These are phyloP conservation scores for Petroica traversi DNA, from an alignment of 2,113 vertebrate genomes.

Conservation along the genomic window DNA sequence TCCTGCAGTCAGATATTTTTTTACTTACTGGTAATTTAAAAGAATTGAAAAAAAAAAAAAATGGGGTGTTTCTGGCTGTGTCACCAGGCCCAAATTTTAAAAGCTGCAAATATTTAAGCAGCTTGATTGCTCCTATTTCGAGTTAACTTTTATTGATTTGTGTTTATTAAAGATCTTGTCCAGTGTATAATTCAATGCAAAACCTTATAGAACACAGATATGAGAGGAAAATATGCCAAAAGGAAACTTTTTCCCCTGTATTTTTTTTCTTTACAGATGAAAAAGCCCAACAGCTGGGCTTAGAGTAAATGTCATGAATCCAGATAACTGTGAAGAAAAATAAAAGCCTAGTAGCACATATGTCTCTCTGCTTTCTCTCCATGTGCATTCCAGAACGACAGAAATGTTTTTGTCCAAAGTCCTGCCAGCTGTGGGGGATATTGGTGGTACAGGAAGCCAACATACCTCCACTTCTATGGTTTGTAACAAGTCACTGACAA, in stretches of 20 bases:
- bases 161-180: neutral
- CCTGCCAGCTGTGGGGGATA: neutral
- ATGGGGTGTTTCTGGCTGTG: neutral
- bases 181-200: neutral
- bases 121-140: neutral
- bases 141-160: neutral
- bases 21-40: neutral
- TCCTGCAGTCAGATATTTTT: neutral
- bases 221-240: neutral
- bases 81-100: neutral
- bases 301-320: neutral
- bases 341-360: neutral
- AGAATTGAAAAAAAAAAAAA: neutral
- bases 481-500: neutral
- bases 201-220: neutral
- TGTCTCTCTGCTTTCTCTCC: neutral
- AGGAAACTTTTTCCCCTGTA: neutral
- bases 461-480: neutral
- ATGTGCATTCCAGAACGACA: neutral
- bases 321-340: neutral
- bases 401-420: conserved; percentile 8
- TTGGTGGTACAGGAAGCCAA: neutral
- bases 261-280: neutral
- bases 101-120: neutral
- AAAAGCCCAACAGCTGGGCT: neutral